Evolutionary conservation across 2,888 invertebrate genomes (phyloP).

Genomic region (Tipula vernalis): DNA sequence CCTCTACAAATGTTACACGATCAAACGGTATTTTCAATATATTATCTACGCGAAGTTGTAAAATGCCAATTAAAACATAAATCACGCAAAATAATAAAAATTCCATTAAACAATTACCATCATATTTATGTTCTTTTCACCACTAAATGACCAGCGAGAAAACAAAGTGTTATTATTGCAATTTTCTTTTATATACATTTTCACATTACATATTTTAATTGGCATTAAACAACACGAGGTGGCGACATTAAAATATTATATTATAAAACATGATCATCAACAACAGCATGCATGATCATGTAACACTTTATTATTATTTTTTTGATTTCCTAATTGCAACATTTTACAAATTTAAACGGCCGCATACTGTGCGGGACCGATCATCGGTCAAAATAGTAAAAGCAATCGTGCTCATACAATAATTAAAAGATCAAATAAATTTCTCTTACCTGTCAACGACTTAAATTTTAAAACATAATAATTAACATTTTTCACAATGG

Average conservation of each 20-base stretch:
- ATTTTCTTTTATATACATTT: not conserved
- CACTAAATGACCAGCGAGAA: not conserved
- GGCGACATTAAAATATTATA: not conserved
- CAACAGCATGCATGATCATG: slow-evolving; percentile 4
- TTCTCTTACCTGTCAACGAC: not conserved
- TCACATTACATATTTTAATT: slow-evolving; percentile 5
- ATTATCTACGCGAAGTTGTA: not conserved
- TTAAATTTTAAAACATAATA: not conserved
- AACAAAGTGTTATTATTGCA: not conserved
- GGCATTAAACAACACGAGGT: slow-evolving; percentile 7
- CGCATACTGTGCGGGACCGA: not conserved
- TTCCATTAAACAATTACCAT: not conserved
- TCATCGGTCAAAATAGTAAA: not conserved
- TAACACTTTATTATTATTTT: not conserved
- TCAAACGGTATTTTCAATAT: not conserved
- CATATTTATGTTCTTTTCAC: not conserved
- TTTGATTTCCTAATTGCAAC: not conserved
- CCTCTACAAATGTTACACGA: not conserved
- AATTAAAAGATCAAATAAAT: not conserved
- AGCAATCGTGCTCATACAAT: not conserved
- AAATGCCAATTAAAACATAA: not conserved
- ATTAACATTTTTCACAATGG: not conserved
- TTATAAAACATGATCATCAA: not conserved
- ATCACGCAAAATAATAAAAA: not conserved
- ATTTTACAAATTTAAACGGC: not conserved